Percentiles rank a stretch among this genome's conserved stretches.
Conservation (phyloP, 2,888 invertebrate species). For the Clusia tigrina region DNA sequence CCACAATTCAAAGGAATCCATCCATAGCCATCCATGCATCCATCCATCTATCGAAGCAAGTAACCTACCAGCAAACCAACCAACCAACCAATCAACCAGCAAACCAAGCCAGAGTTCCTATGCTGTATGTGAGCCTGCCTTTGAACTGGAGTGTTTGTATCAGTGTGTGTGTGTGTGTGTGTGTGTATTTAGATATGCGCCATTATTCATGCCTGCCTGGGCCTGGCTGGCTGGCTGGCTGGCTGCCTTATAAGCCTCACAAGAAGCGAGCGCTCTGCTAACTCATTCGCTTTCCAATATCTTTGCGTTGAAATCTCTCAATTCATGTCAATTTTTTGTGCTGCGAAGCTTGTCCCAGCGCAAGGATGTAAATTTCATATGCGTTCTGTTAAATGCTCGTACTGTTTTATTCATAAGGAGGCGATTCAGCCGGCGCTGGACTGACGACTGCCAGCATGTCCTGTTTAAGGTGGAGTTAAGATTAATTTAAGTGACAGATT, state of each 20-base stretch:
- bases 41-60: too few species aligned
- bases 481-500: slow-evolving; percentile 36
- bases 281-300: slow-evolving; percentile 4
- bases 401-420: neutral
- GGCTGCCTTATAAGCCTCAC: too few species aligned
- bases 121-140: neutral
- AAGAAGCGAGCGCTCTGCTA: neutral
- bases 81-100: neutral
- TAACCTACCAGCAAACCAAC: too few species aligned
- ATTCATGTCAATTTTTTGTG: neutral
- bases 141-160: too few species aligned
- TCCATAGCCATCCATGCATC: neutral
- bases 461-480: slow-evolving; percentile 22
- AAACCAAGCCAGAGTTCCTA: neutral
- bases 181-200: neutral
- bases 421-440: neutral
- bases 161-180: too few species aligned
- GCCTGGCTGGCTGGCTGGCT: neutral
- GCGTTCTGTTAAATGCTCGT: neutral
- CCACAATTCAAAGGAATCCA: slow-evolving; percentile 1
- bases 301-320: slow-evolving; percentile 7
- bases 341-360: neutral
- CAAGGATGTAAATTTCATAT: neutral
- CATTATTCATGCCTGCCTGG: neutral
- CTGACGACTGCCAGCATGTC: neutral